These are phyloP conservation scores for Amiota mariae DNA, from an alignment of 2,888 invertebrate species.

Conservation along the genomic window DNA sequence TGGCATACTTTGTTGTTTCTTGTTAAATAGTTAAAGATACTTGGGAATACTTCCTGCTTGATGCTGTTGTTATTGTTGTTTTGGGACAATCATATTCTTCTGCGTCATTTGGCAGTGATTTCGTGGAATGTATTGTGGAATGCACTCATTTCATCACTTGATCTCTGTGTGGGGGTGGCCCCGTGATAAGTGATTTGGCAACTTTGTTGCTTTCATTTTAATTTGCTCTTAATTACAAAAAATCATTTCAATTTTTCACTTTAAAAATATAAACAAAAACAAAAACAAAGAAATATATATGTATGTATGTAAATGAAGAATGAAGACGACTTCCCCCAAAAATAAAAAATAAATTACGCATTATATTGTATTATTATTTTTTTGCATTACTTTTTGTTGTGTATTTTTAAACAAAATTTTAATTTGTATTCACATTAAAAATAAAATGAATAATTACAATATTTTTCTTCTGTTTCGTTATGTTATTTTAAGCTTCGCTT, in stretches of 20 bases:
- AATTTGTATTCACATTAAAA: not conserved
- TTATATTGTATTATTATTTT: constrained; percentile 9
- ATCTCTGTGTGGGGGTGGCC: constrained; percentile 9
- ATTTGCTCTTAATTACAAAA: not conserved
- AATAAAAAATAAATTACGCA: constrained; percentile 12
- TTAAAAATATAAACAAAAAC: not conserved
- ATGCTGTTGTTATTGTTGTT: not conserved
- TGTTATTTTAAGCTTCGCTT: constrained; percentile 8
- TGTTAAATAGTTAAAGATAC: not conserved
- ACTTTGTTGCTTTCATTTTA: constrained; percentile 9
- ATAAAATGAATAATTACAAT: not conserved
- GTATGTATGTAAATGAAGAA: not conserved
- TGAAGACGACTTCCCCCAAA: no score
- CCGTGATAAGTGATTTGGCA: constrained; percentile 22
- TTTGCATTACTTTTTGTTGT: not conserved
- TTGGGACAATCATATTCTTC: constrained; percentile 4
- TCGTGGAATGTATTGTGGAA: no score
- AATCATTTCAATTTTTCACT: no score
- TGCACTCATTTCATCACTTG: not conserved
- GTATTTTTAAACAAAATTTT: not conserved
- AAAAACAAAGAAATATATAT: not conserved
- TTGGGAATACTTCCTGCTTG: constrained; percentile 10
- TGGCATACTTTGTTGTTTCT: not conserved
- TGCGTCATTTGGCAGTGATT: constrained; percentile 8
- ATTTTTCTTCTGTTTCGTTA: not conserved